phyloP scores from a whole-genome alignment of 1,140 invertebrate genomes.

The Dendrolimus kikuchii region DNA sequence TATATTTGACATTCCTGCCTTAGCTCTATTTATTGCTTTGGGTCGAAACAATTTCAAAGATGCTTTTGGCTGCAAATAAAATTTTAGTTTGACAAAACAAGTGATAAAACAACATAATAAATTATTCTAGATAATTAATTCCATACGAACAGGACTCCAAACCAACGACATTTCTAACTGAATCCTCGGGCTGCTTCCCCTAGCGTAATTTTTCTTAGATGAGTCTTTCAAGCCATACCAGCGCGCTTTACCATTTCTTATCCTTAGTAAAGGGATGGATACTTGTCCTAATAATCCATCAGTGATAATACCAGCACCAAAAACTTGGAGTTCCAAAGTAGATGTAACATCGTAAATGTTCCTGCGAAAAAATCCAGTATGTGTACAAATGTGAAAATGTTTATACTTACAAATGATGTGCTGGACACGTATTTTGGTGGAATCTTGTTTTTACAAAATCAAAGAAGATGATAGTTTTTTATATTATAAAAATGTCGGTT shows the following conservation, averaged over 20 bases:
- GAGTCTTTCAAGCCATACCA: slow-evolving; percentile 54
- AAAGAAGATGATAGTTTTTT: no score
- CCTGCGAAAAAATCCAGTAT: slow-evolving; percentile 70
- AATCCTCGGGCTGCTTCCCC: slow-evolving; percentile 67
- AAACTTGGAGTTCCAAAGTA: slow-evolving; percentile 91
- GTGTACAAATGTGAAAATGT: no score
- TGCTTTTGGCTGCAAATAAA: slow-evolving; percentile 43
- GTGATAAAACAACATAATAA: no score
- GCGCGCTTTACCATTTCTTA: slow-evolving; percentile 31
- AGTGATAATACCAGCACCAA: slow-evolving; percentile 54
- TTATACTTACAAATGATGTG: no score
- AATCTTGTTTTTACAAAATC: no score
- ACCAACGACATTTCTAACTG: slow-evolving; percentile 46
- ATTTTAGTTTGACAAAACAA: neutral
- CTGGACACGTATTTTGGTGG: no score
- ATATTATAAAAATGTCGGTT: no score
- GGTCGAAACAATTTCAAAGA: slow-evolving; percentile 43
- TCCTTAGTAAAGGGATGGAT: slow-evolving; percentile 47
- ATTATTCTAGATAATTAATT: no score
- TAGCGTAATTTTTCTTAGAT: slow-evolving; percentile 36
- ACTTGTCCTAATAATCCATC: slow-evolving; percentile 82
- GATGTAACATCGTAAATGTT: slow-evolving; percentile 98
- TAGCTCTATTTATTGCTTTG: slow-evolving; percentile 44
- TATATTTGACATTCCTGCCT: slow-evolving; percentile 44
- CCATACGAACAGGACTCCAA: slow-evolving; percentile 57